Evolutionary conservation across 1,140 invertebrate species (phyloP), one percentile per base, ranked within the genome.

Genomic region (Bombus waltoni): DNA sequence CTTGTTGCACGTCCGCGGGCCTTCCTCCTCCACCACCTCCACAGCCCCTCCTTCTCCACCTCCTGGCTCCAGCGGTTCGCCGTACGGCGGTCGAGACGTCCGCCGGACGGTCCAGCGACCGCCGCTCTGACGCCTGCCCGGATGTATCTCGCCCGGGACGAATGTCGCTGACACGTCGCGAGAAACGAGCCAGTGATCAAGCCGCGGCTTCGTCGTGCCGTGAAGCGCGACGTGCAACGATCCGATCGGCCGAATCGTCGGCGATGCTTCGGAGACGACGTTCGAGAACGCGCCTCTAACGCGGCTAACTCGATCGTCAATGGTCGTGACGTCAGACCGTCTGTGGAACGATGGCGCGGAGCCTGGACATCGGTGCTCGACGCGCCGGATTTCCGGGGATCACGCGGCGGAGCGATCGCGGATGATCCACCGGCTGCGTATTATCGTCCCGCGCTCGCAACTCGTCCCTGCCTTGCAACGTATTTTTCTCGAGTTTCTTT

Each of bases 1-100:
- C 94, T 95, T 94, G 93, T 95, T 95, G 93, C 94, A 92, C 93
- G 91, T 91, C 89, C 90, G 91, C 89, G 89, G 85, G 83, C 90
- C 90, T 92, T 90, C 91, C 88, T 90, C 90, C 86, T 91, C 87
- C 89, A 84, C 89, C 85, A 89, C 88, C 85, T 77, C 88, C 88
- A 85, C 83, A 87, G 72, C 73, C 85, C 75, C 80, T 83, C 68
- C 62, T 77, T 65, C 68, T 73, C 81, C 82, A 47, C 78, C 85
- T 86, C 77, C 83, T 85, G 72, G 71, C 74, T 79, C 88, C 78
- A 65, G 62, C 87, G 79, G 74, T 68, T 85, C 87, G 79, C 82
- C 87, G 88, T 88, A 85, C 85, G 85, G 80, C 75, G 81, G 85
- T 81, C 84, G 89, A 87, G 87, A 86, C 85, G 87, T 91, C 85